These are phyloP conservation scores for Patella vulgata DNA, from an alignment of 1,140 invertebrate genomes.

Conservation along the genomic window DNA sequence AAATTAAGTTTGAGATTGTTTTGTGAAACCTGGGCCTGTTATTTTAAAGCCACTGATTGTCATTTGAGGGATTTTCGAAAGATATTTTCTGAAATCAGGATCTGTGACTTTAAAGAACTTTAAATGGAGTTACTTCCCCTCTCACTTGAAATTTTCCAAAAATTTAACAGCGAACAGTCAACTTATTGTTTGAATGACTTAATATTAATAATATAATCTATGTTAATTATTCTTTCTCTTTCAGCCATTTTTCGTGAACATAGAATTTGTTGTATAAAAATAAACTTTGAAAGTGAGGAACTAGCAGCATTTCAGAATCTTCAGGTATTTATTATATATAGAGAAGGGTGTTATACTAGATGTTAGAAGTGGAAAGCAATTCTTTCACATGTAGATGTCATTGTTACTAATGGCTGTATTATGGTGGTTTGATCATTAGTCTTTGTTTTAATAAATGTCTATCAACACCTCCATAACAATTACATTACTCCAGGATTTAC, in stretches of 20 bases:
- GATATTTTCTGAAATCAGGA: too few relatives aligned
- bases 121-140: too few relatives aligned
- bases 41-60: too few relatives aligned
- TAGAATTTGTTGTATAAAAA: slow-evolving; percentile 83
- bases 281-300: slow-evolving; percentile 89
- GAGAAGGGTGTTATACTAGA: neutral
- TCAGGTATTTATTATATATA: slow-evolving; percentile 72
- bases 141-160: too few relatives aligned
- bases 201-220: too few relatives aligned
- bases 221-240: slow-evolving; percentile 34
- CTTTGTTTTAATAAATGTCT: neutral
- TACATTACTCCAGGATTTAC: neutral
- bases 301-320: slow-evolving; percentile 88
- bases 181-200: too few relatives aligned
- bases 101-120: too few relatives aligned
- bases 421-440: neutral
- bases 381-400: neutral
- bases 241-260: slow-evolving; percentile 77
- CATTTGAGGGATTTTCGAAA: too few relatives aligned
- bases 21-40: too few relatives aligned
- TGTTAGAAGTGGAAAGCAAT: neutral
- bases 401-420: neutral
- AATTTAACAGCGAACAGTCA: too few relatives aligned
- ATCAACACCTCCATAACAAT: neutral
- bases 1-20: too few relatives aligned